These are phyloP conservation scores for Tetranychus urticae DNA, from an alignment of 1,140 invertebrate genomes.

Conservation along the genomic window DNA sequence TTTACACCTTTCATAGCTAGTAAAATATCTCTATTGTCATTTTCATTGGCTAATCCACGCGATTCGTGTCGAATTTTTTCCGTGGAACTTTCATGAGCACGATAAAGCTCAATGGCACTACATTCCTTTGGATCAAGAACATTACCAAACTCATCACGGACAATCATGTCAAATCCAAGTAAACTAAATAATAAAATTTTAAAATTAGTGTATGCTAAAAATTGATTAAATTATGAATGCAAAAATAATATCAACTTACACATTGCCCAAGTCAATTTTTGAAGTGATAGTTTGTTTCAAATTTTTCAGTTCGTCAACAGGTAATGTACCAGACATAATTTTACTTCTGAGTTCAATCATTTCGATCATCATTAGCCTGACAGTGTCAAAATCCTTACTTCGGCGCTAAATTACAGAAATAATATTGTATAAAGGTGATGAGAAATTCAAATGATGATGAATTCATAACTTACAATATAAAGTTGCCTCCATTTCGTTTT, in stretches of 20 bases:
- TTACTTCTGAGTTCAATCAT: constrained; percentile 48
- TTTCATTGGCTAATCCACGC: not conserved
- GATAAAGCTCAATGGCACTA: constrained; percentile 48
- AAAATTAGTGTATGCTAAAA: no score
- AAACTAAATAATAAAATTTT: constrained; percentile 19
- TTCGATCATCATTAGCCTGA: constrained; percentile 52
- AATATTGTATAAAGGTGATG: constrained; percentile 4
- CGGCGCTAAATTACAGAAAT: constrained; percentile 23
- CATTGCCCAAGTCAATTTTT: constrained; percentile 71
- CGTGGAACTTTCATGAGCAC: constrained; percentile 34
- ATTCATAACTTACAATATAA: constrained; percentile 22
- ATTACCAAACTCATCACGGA: constrained; percentile 50
- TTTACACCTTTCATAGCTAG: not conserved
- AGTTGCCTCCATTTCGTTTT: constrained; percentile 66
- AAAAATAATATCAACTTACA: constrained; percentile 23
- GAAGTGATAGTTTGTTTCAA: constrained; percentile 54
- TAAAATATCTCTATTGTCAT: not conserved
- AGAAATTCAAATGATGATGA: not conserved
- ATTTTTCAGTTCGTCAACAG: constrained; percentile 59
- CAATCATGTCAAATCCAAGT: constrained; percentile 49
- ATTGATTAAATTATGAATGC: no score
- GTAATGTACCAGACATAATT: constrained; percentile 59
- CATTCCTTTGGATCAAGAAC: constrained; percentile 47
- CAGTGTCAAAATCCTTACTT: constrained; percentile 37
- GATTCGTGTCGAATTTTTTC: not conserved